Base-by-base conservation (phyloP, 2,888 invertebrate genomes). In the Arctia plantaginis region DNA sequence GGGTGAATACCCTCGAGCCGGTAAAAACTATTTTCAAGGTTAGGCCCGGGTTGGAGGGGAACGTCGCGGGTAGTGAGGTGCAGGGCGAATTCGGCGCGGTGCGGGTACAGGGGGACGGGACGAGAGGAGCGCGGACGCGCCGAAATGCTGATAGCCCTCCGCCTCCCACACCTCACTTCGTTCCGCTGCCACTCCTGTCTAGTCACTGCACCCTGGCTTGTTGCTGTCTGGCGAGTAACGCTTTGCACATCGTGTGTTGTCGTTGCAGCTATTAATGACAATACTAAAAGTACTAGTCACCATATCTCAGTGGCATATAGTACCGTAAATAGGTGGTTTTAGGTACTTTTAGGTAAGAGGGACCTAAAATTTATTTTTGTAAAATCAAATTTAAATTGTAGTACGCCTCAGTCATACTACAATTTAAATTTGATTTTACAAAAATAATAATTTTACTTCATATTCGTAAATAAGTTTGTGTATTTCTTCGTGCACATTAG, bases 11-110 rank as follows among this genome's bases (percentile, higher is more conserved):
- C 95, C 95, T 95, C 94, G 84, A 86, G 93, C 90, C 93, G 92
- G 95, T 95, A 95, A 95, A 95, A 95, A 95, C 95, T 95, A 94
- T 95, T 95, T 95, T 95, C 95, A 95, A 95, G 95, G 95, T 95
- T 95, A 95, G 93, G 89, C 88, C 87, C 88, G 88, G 86, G 89
- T 88, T 91, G 92, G 94, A 94, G 94, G 95, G 95, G 95, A 94
- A 90, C 93, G 91, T 91, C 89, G 90, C 93, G 91, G 91, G 92
- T 90, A 87, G 87, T 85, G 90, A 91, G 91, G 92, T 90, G 93
- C 92, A 93, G 94, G 94, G 94, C 93, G 92, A 93, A 93, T 94
- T 92, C 91, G 92, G 91, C 87, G 91, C 87, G 89, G 88, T 86
- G 85, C 87, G 89, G 87, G 87, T 79, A 85, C 76, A 30, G 84